These are phyloP conservation scores for Sorex maritimensis DNA, from an alignment of 2,797 vertebrate species.

Conservation along the genomic window DNA sequence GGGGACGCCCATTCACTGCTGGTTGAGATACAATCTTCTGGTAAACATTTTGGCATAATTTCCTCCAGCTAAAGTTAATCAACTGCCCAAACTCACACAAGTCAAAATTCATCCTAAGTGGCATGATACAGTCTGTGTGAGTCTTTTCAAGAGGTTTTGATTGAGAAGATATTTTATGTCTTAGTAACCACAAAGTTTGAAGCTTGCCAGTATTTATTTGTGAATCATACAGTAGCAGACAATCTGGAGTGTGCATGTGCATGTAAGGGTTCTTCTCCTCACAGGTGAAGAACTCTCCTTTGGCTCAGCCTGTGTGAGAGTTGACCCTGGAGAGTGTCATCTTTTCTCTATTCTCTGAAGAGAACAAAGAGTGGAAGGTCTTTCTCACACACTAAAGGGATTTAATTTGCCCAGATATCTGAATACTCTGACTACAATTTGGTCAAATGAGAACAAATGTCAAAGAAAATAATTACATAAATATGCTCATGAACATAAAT, in stretches of 20 bases:
- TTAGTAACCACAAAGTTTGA: background rate
- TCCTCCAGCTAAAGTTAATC: conserved; percentile 36
- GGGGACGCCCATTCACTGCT: background rate
- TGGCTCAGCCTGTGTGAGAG: background rate
- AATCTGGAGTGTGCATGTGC: background rate
- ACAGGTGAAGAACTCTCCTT: background rate
- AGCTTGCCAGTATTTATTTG: background rate
- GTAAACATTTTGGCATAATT: background rate
- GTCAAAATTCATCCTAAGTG: conserved; percentile 22
- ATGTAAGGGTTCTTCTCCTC: background rate
- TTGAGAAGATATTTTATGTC: conserved; percentile 22
- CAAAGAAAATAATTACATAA: too few species aligned
- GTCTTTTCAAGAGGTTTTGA: conserved; percentile 16
- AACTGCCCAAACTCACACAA: background rate
- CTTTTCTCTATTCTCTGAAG: background rate
- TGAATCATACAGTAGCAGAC: background rate
- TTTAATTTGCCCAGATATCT: conserved; percentile 19
- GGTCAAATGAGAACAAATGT: too few species aligned
- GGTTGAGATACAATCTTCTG: background rate
- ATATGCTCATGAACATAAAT: too few species aligned
- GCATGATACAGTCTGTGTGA: background rate
- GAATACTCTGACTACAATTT: background rate
- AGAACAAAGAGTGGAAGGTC: background rate
- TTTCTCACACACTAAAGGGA: background rate
- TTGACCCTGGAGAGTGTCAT: background rate